Evolutionary conservation across 2,113 vertebrate genomes (phyloP), one percentile per base, ranked within the genome.

Genomic region (Mungos mungo): DNA sequence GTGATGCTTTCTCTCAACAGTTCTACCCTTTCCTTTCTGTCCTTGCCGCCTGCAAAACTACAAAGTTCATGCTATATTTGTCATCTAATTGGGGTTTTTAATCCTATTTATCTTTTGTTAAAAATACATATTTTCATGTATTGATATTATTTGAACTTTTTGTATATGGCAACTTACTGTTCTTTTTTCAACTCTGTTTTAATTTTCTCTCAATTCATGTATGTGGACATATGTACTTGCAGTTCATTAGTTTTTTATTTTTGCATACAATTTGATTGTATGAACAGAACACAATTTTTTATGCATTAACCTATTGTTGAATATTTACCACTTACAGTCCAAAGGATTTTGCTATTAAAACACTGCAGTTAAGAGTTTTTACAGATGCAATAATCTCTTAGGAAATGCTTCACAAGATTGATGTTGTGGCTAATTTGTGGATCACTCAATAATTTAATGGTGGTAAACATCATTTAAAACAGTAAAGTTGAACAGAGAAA

Each of bases 401-500:
- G 29, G 19, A 93, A 87, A 82, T 57, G 35, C 52, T 93, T 93
- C 81, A 7, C 13, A 76, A 76, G 27, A 60, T 50, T 72, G 66
- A 31, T 54, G 31, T 18, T 94, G 74, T 86, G 35, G 25, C 2
- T 12, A 38, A 47, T 57, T 57, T 69, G 4, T 92, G 8, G 69
- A 21, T 66, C 79, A 79, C 11, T 89, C 68, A 92, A 63, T 81
- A 86, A 52, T 11, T 27, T 76, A 87, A 69, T 72, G 38, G 8
- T n/a, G 18, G 90, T 63, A 82, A 93, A 50, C 12, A 83, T 66
- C 3, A 88, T 21, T 95, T 90, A 69, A 88, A 90, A 50, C 14
- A 77, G 65, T 50, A 68, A 89, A 85, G 66, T 79, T 0, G 2
- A 86, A 41, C 0, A 82, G 23, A 71, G 18, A 0, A 93, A 96